A percentile compares a stretch with the other conserved stretches of the same genome.
Evolutionary conservation across 1,140 invertebrate species (phyloP).

Genomic region (Elysia chlorotica): DNA sequence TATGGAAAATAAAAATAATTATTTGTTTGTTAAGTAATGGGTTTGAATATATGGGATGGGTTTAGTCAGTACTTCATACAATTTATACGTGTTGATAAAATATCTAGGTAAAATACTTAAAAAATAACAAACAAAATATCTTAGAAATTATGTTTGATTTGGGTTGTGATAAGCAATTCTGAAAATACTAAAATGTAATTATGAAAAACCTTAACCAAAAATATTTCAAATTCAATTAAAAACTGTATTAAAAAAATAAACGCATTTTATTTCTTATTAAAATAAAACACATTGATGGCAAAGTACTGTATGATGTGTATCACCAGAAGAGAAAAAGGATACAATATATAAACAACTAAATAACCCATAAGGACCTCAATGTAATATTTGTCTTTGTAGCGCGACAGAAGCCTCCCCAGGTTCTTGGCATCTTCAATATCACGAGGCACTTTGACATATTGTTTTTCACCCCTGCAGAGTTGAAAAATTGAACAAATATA

Average conservation of each 20-base stretch:
- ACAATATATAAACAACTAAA: conserved; percentile 96
- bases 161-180: not conserved
- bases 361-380: conserved; percentile 88
- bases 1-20: too few relatives aligned
- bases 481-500: not conserved
- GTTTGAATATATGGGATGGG: not conserved
- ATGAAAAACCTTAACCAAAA: not conserved
- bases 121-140: not conserved
- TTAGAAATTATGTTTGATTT: not conserved
- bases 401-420: conserved; percentile 85
- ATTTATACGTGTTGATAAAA: not conserved
- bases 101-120: not conserved
- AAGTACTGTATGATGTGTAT: too few relatives aligned
- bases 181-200: not conserved
- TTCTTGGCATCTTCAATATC: conserved; percentile 97
- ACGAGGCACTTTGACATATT: conserved; percentile 87
- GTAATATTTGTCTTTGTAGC: conserved; percentile 95
- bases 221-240: too few relatives aligned
- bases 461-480: conserved; percentile 76
- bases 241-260: not conserved
- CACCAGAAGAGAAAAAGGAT: conserved; percentile 82
- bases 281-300: too few relatives aligned
- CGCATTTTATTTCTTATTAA: not conserved
- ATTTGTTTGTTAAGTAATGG: too few relatives aligned
- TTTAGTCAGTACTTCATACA: not conserved